Conservation (phyloP, 2,797 vertebrate genomes). For the Podargus strigoides region DNA sequence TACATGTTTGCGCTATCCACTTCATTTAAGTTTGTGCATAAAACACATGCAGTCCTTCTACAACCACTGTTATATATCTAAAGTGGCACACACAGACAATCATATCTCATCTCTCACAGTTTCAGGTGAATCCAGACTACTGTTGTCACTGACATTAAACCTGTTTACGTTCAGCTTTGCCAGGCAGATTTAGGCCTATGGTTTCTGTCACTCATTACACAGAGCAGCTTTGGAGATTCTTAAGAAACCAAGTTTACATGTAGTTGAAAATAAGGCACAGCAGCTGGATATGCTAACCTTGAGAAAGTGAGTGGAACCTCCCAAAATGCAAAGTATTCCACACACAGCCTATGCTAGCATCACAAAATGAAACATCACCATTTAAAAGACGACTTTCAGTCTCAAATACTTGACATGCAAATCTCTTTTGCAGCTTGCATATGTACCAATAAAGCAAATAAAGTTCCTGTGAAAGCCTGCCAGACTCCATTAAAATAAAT, state of each 20-base stretch:
- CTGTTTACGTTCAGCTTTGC: neutral
- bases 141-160: neutral
- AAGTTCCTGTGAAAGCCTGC: slow-evolving; percentile 35
- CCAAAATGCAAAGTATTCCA: neutral
- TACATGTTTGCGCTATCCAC: neutral
- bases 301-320: neutral
- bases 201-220: neutral
- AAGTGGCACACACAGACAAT: neutral
- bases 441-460: slow-evolving; percentile 26
- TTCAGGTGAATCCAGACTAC: neutral
- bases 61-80: neutral
- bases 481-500: slow-evolving; percentile 42
- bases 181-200: neutral
- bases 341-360: neutral
- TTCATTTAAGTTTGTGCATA: neutral
- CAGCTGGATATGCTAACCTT: neutral
- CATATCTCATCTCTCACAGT: neutral
- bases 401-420: slow-evolving; percentile 21
- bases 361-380: neutral
- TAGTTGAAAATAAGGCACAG: neutral
- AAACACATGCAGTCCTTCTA: neutral
- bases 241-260: neutral
- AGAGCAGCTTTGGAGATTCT: neutral
- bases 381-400: neutral
- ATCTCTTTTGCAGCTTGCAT: slow-evolving; percentile 2